A percentile compares a stretch with the other conserved stretches of the same genome.
phyloP scores from a whole-genome alignment of 2,113 vertebrate species.

The Hirundichthys speculiger region DNA sequence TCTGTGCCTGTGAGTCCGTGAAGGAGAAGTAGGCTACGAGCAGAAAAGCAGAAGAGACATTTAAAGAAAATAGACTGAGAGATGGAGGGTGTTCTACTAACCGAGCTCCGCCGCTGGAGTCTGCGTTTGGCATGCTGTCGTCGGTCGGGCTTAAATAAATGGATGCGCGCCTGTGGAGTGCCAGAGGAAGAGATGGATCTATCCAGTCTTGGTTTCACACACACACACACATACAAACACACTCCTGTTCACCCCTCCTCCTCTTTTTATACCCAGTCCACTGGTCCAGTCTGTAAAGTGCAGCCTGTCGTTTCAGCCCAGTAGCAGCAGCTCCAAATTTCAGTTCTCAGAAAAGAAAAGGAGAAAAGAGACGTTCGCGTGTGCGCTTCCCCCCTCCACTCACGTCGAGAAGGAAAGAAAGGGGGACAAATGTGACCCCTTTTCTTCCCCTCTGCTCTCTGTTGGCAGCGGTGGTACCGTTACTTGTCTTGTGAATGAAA shows the following conservation, averaged over 20 bases:
- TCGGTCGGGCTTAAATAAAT: constrained; percentile 57
- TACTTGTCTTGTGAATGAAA: constrained; percentile 38
- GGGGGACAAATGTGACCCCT: constrained; percentile 7
- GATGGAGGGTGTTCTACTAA: constrained; percentile 32
- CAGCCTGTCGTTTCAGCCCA: constrained; percentile 18
- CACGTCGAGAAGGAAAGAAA: constrained; percentile 12
- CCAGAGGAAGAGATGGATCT: constrained; percentile 47
- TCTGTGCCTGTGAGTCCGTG: neutral
- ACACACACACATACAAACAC: constrained; percentile 5
- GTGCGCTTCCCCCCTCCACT: constrained; percentile 31
- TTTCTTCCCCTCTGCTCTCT: neutral
- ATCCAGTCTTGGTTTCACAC: constrained; percentile 38
- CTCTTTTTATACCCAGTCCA: constrained; percentile 16
- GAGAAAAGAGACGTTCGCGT: constrained; percentile 35
- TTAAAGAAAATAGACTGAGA: constrained; percentile 7
- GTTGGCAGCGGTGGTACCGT: constrained; percentile 20
- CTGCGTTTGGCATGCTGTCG: constrained; percentile 63
- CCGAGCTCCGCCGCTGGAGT: constrained; percentile 50
- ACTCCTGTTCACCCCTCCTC: constrained; percentile 21
- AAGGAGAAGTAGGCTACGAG: neutral
- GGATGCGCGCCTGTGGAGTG: constrained; percentile 69
- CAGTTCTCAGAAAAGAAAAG: constrained; percentile 20
- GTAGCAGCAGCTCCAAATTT: constrained; percentile 20
- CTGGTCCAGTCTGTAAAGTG: constrained; percentile 47
- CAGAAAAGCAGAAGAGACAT: no score